Base-by-base conservation (phyloP, 92 coral and sea anemone species). In the Phenganax subtilis region DNA sequence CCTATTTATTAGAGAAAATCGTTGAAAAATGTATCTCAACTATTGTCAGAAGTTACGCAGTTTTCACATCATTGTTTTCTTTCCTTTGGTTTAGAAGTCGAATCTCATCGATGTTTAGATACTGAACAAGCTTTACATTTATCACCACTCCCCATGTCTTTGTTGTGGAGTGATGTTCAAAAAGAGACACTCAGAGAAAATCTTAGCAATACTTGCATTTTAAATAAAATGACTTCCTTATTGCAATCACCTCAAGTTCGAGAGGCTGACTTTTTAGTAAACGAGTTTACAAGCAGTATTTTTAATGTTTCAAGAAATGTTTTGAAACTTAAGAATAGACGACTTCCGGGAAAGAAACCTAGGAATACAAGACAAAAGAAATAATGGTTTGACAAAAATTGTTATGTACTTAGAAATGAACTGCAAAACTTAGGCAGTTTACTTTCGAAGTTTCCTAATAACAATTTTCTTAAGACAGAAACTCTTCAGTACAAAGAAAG, bases 321-420 rank as follows among this genome's bases (percentile, higher is more conserved):
- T 7, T 9, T 4, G 30, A 7, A 28, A 28, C 10, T 64, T 64
- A 64, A 28, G 70, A 64, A 64, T 28, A n/a, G 37, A 64, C 70
- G 70, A 64, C 27, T 64, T 64, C 30, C 70, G 1, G 30, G 20
- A 64, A 64, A 64, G 1, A 64, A 64, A 64, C 70, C 27, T 8
- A 64, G 70, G 30, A 64, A 51, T 28, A 31, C 58, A 63, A 31
- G 12, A 6, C 84, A 80, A 62, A 80, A 80, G 9, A 56, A 80
- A 57, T 51, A 80, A 61, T 80, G 84, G 84, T 80, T 44, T 52
- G 59, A 25, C 53, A 80, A 80, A 47, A 72, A 62, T 62, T 80
- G 84, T 44, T 12, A 64, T 12, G 27, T 64, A 44, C 30, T 80
- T 9, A 62, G 64, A 80, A 80, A 37, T 70, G 27, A 60, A 80